Evolutionary conservation across 2,888 invertebrate species (phyloP).

Genomic region (Ophioninae sp.): DNA sequence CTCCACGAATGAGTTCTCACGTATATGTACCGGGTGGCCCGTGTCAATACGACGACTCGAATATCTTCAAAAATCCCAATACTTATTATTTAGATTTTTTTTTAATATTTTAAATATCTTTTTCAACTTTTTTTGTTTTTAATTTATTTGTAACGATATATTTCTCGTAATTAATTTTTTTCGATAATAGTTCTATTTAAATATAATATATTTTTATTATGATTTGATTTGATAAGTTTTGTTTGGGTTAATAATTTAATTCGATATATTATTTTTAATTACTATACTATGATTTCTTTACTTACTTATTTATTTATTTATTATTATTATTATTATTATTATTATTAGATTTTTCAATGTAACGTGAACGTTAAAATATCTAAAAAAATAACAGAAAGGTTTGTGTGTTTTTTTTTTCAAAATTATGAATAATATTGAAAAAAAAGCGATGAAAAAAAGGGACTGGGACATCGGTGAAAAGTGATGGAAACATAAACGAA

Average conservation of each 20-base stretch:
- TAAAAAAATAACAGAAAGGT: too few relatives aligned
- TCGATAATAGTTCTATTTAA: too few relatives aligned
- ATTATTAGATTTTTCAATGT: not conserved
- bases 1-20: not conserved
- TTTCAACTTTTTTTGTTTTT: too few relatives aligned
- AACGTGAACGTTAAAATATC: not conserved
- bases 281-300: not conserved
- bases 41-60: not conserved
- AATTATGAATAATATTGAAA: not conserved
- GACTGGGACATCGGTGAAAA: constrained; percentile 7
- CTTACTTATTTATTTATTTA: not conserved
- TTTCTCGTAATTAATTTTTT: too few relatives aligned
- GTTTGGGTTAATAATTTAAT: too few relatives aligned
- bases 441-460: not conserved
- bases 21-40: not conserved
- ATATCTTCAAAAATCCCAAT: not conserved
- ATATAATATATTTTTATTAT: too few relatives aligned
- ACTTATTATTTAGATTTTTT: not conserved
- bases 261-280: not conserved
- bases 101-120: too few relatives aligned
- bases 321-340: not conserved
- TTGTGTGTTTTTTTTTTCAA: too few relatives aligned
- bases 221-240: too few relatives aligned
- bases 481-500: not conserved
- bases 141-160: too few relatives aligned